phyloP scores from a whole-genome alignment of 1,140 invertebrate species.

The Drosophila mojavensis region DNA sequence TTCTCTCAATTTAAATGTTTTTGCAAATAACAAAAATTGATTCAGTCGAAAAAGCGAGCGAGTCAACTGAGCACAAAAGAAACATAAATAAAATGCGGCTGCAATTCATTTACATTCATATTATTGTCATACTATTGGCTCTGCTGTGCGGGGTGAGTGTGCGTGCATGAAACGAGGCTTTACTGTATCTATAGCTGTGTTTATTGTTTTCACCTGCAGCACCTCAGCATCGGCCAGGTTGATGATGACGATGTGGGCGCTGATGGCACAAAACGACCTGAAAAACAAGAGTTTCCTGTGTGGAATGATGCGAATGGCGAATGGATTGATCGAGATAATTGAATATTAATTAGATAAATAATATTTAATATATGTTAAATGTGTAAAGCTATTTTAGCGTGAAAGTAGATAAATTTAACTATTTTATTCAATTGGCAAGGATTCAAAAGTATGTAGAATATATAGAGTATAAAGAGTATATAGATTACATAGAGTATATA shows the following conservation, averaged over 20 bases:
- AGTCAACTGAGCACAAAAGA: conserved; percentile 1
- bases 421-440: too few species aligned
- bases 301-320: conserved; percentile 61
- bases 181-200: background rate
- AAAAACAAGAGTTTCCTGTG: conserved; percentile 56
- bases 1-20: background rate
- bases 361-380: too few species aligned
- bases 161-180: background rate
- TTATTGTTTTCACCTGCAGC: conserved; percentile 40
- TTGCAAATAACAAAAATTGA: conserved; percentile 19
- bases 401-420: too few species aligned
- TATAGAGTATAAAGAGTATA: too few species aligned
- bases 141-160: conserved; percentile 30
- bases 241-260: conserved; percentile 9
- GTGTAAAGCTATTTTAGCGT: too few species aligned
- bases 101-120: conserved; percentile 33
- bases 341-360: too few species aligned
- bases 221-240: conserved; percentile 33
- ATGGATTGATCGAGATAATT: conserved; percentile 16
- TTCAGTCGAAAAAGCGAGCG: conserved; percentile 16
- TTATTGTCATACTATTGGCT: conserved; percentile 39
- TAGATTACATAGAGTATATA: too few species aligned
- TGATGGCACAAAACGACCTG: conserved; percentile 17
- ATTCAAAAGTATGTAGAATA: too few species aligned
- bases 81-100: conserved; percentile 34